Percentiles rank a stretch among this genome's conserved stretches.
Conservation (phyloP, 2,888 invertebrate genomes). For the Nemoura dubitans region DNA sequence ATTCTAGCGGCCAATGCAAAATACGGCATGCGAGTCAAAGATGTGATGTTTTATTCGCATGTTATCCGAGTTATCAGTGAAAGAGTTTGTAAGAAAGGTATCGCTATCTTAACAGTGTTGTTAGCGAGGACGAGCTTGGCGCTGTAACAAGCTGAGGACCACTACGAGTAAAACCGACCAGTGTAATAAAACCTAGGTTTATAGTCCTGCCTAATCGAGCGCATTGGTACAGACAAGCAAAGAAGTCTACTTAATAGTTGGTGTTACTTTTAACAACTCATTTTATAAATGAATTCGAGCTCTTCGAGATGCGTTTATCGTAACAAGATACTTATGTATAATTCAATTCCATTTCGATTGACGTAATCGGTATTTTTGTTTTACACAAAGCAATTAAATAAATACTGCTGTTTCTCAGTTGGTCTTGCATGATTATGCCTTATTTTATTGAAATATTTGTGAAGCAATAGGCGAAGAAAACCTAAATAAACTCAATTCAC, state of each 20-base stretch:
- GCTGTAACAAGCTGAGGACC: not conserved
- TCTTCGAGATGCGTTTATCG: not conserved
- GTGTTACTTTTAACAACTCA: not conserved
- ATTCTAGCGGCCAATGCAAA: not conserved
- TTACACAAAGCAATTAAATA: too few relatives aligned
- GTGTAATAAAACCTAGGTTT: not conserved
- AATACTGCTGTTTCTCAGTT: too few relatives aligned
- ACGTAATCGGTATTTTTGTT: not conserved
- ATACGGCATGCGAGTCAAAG: not conserved
- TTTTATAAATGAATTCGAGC: not conserved
- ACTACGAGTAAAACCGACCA: not conserved
- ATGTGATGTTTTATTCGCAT: not conserved
- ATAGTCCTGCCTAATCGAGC: not conserved
- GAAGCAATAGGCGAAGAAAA: too few relatives aligned
- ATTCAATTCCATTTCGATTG: not conserved
- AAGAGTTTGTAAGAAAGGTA: not conserved
- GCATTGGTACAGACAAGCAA: not conserved
- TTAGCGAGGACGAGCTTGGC: not conserved
- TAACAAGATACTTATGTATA: not conserved
- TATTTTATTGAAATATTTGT: too few relatives aligned
- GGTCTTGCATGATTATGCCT: too few relatives aligned
- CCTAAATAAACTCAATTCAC: too few relatives aligned
- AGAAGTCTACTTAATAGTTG: slow-evolving; percentile 12
- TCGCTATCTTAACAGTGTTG: slow-evolving; percentile 7
- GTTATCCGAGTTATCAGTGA: not conserved